Conservation (phyloP, 1,140 invertebrate species). For the Chironomus tepperi region DNA sequence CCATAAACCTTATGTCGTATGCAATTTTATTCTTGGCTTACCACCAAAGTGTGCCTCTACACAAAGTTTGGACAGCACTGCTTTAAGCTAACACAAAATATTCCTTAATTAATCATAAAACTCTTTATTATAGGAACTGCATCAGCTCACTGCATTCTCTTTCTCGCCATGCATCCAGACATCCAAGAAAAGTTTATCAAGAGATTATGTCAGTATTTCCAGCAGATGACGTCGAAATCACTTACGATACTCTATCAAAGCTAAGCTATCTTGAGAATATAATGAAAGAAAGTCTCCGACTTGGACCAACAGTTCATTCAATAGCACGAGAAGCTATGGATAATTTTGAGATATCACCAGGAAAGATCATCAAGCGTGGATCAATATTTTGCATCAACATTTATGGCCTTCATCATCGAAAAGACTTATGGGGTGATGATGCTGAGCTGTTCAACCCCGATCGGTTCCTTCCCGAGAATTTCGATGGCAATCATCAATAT, state of each 20-base stretch:
- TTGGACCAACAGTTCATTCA: slow-evolving; percentile 46
- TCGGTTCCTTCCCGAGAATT: slow-evolving; percentile 52
- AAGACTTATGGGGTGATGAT: slow-evolving; percentile 35
- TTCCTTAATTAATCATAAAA: too few species aligned
- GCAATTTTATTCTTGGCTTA: too few species aligned
- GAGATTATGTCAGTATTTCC: slow-evolving; percentile 25
- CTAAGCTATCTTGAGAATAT: slow-evolving; percentile 28
- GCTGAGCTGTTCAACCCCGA: slow-evolving; percentile 52
- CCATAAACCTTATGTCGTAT: too few species aligned
- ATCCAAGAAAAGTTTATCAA: slow-evolving; percentile 23
- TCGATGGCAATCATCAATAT: slow-evolving; percentile 40
- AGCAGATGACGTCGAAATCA: neutral
- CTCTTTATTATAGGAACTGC: neutral
- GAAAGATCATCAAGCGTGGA: slow-evolving; percentile 26
- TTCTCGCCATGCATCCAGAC: slow-evolving; percentile 26
- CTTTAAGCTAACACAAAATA: too few species aligned
- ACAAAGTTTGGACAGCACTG: too few species aligned
- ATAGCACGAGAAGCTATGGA: slow-evolving; percentile 37
- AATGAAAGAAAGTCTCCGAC: slow-evolving; percentile 42
- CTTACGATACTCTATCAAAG: slow-evolving; percentile 19
- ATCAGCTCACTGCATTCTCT: slow-evolving; percentile 12
- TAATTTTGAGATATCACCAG: slow-evolving; percentile 26
- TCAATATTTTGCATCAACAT: slow-evolving; percentile 29
- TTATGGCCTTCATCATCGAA: slow-evolving; percentile 36
- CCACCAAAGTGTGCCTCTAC: too few species aligned